Base-by-base conservation (phyloP, 1,140 invertebrate genomes). In the Brachionus angularis region DNA sequence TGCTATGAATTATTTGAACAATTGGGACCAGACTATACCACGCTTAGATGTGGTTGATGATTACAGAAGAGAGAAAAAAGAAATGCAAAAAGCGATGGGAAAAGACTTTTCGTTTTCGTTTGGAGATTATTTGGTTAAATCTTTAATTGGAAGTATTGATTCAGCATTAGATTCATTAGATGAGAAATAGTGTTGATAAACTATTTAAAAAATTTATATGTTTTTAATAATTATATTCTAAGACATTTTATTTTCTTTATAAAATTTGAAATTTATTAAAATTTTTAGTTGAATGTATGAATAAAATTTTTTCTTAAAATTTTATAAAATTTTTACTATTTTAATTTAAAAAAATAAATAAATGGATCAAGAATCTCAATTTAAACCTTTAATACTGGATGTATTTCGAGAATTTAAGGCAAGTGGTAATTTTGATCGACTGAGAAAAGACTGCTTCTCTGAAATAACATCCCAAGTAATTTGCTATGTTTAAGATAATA, bases 401-500 rank as follows among this genome's bases (percentile, higher is more conserved):
- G 62, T 50, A 42, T 34, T 67, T 18, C 33, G 29, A 67, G 62
- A 67, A 34, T 67, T 67, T 31, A 67, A 67, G 29, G 62, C 62
- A 33, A 33, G 21, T 10, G 62, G 62, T 16, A 27, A 67, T 23
- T 67, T 67, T 50, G 62, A 67, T 33, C 47, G 42, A 14, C 23
- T 67, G 5, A 46, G 62, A 67, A 67, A 67, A 67, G 47, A 50
- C 12, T 47, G 42, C 27, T 67, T 47, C 18, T 8, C 12, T 12
- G 62, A 67, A 18, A 50, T 67, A 25, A 34, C 31, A 18, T 67
- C 62, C 16, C 42, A 67, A 50, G 62, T 67, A 47, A 21, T 39
- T 16, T 10, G 21, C 12, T 21, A 27, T n/a, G n/a, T n/a, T n/a
- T 21, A 58, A 58, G 39, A 58, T 5, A 39, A 7, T n/a, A 31